These are phyloP conservation scores for Arctopsyche grandis DNA, from an alignment of 1,140 invertebrate genomes.

Conservation along the genomic window DNA sequence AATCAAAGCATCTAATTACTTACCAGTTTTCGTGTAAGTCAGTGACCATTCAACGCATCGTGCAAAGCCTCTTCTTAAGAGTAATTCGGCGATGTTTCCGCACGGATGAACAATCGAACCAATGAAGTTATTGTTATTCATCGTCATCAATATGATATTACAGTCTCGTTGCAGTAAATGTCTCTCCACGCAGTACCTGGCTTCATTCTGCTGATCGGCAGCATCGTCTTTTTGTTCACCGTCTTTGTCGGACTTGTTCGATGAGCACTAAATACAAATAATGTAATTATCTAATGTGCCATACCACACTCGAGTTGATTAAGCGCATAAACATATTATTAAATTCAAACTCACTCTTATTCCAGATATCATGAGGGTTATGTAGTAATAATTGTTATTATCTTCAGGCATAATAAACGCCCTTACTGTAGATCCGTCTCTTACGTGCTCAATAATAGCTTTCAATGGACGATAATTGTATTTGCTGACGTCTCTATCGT, in stretches of 20 bases:
- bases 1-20: background rate
- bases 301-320: too few relatives aligned
- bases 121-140: slow-evolving; percentile 93
- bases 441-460: slow-evolving; percentile 94
- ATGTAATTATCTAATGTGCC: background rate
- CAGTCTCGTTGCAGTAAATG: slow-evolving; percentile 93
- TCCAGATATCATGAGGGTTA: slow-evolving; percentile 95
- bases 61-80: slow-evolving; percentile 92
- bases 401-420: slow-evolving; percentile 82
- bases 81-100: slow-evolving; percentile 93
- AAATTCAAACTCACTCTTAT: slow-evolving; percentile 74
- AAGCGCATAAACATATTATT: background rate
- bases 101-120: slow-evolving; percentile 94
- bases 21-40: slow-evolving; percentile 81
- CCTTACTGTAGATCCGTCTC: slow-evolving; percentile 94
- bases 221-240: slow-evolving; percentile 1
- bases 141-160: slow-evolving; percentile 90
- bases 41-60: slow-evolving; percentile 98
- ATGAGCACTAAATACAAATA: slow-evolving; percentile 12
- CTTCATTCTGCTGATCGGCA: slow-evolving; percentile 53
- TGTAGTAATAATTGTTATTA: slow-evolving; percentile 75
- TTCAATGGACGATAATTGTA: slow-evolving; percentile 61
- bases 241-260: slow-evolving; percentile 16
- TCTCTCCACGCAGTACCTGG: slow-evolving; percentile 86
- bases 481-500: slow-evolving; percentile 80